These are phyloP conservation scores for Tipula helvola DNA, from an alignment of 2,888 invertebrate species.

Conservation along the genomic window DNA sequence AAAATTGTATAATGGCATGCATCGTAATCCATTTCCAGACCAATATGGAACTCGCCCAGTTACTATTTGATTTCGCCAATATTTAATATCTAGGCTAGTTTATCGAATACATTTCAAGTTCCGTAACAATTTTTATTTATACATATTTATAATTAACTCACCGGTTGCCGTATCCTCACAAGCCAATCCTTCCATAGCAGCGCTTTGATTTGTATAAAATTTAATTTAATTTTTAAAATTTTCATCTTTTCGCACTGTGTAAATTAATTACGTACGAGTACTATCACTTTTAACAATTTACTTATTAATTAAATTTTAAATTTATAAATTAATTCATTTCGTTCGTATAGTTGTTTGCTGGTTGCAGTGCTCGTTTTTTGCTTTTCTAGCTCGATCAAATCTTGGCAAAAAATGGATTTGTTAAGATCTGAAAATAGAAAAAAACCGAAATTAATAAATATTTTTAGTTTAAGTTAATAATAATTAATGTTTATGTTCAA, in stretches of 20 bases:
- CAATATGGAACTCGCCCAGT: too few species aligned
- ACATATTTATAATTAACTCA: conserved; percentile 19
- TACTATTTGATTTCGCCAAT: too few species aligned
- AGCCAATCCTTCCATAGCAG: conserved; percentile 33
- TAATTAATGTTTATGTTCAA: background rate
- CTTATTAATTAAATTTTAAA: background rate
- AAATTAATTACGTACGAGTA: background rate
- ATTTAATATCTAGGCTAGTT: too few species aligned
- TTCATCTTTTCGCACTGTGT: background rate
- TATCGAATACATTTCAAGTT: too few species aligned
- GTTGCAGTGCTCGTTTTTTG: background rate
- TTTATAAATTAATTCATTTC: background rate
- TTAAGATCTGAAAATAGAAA: background rate
- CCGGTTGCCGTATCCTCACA: conserved; percentile 31
- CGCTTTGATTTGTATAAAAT: conserved; percentile 28
- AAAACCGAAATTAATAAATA: background rate
- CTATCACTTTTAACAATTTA: background rate
- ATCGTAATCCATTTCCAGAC: too few species aligned
- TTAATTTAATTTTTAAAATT: conserved; percentile 5
- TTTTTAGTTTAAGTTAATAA: background rate
- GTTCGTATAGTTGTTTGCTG: background rate
- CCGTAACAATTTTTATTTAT: too few species aligned
- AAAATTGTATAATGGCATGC: too few species aligned
- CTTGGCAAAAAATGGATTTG: background rate
- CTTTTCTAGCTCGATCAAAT: background rate